Evolutionary conservation across 2,888 invertebrate genomes (phyloP).

Genomic region (Aphelenchoides bicaudatus): DNA sequence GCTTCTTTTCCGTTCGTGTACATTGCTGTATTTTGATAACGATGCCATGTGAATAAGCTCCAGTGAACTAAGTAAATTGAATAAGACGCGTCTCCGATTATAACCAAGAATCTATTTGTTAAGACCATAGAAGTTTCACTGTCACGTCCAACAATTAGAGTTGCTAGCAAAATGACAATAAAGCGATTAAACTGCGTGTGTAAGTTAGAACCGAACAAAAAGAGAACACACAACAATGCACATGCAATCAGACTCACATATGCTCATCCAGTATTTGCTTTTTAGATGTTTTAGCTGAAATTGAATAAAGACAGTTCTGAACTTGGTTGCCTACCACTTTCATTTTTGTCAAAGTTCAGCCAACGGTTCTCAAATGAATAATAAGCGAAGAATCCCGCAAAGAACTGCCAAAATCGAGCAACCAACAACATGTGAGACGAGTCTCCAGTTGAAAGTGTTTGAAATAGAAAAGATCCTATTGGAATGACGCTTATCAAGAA

Average conservation of each 20-base stretch:
- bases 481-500: background rate
- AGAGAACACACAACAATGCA: no score
- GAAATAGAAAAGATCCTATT: background rate
- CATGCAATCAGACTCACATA: no score
- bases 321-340: no score
- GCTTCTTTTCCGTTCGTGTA: slow-evolving; percentile 9
- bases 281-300: no score
- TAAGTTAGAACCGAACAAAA: background rate
- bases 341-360: background rate
- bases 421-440: background rate
- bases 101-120: background rate
- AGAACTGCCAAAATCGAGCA: slow-evolving; percentile 9
- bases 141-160: slow-evolving; percentile 3
- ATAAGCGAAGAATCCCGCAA: background rate
- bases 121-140: background rate
- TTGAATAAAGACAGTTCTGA: no score
- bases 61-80: slow-evolving; percentile 8
- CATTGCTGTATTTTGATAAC: background rate
- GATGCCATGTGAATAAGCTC: background rate
- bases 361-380: background rate
- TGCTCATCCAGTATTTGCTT: no score
- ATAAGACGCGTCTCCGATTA: background rate
- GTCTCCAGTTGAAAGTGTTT: background rate
- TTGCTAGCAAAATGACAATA: background rate
- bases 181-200: slow-evolving; percentile 5